Conservation (phyloP, 2,113 vertebrate genomes). For the Mustela lutreola region DNA sequence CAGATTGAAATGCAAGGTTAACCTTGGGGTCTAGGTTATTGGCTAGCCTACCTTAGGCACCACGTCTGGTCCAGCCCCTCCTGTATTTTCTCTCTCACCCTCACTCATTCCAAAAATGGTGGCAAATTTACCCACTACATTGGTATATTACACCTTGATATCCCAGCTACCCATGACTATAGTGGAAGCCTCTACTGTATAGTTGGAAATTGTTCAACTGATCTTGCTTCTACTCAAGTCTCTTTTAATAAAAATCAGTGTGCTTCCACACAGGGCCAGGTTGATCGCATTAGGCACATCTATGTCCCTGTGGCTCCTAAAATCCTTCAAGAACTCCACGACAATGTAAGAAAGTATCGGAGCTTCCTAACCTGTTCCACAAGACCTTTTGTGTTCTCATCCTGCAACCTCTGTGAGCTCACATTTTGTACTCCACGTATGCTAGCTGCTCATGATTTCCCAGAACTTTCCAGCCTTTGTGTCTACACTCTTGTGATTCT, state of each 20-base stretch:
- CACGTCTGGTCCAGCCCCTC: not conserved
- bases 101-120: not conserved
- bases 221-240: not conserved
- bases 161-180: not conserved
- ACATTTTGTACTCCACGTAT: not conserved
- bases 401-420: not conserved
- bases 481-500: not conserved
- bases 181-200: not conserved
- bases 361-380: not conserved
- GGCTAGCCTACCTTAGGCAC: not conserved
- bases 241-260: not conserved
- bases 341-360: not conserved
- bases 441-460: not conserved
- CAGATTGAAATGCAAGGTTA: slow-evolving; percentile 27
- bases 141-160: not conserved
- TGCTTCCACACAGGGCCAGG: not conserved
- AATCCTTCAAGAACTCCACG: not conserved
- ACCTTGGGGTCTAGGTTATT: not conserved
- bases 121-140: not conserved
- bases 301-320: not conserved
- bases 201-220: not conserved
- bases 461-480: not conserved
- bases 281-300: not conserved
- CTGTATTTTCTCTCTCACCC: slow-evolving; percentile 19
- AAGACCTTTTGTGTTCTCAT: not conserved